Evolutionary conservation across 2,113 vertebrate species (phyloP), one percentile per base, ranked within the genome.

Genomic region (Pongo pygmaeus): DNA sequence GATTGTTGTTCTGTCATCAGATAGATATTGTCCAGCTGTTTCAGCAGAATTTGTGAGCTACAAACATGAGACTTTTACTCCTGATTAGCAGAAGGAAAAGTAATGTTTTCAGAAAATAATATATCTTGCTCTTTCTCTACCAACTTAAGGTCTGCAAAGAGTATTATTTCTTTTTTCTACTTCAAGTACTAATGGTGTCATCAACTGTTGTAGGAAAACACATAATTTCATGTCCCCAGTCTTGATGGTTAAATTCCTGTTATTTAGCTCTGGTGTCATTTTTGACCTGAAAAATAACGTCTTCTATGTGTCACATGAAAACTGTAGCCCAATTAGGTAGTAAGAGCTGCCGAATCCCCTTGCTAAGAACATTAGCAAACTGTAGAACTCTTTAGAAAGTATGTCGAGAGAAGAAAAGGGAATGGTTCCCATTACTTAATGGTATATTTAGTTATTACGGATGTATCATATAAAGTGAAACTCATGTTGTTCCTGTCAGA

Each of bases 171-270:
- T 74, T 92, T 93, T 72, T 80, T 61, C 55, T 79, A 89, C 22
- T 55, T 50, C 72, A 87, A 23, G 55, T 77, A 84, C 43, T 72
- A 92, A 75, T 61, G 30, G 77, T 69, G 16, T 79, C 48, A 89
- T 89, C 84, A 85, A 48, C 30, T 81, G 8, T 81, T 90, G 12
- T 8, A 89, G 74, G 74, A 92, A 95, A 96, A 96, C 89, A 70
- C 48, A 40, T 32, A 94, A 78, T 43, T 86, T 69, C 25, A 46
- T 3, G 20, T 91, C 61, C 64, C 43, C 13, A 35, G 9, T 89
- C 72, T 64, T 86, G n/a, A 94, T 40, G 70, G 48, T 48, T 77
- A 96, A 70, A 70, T 90, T 17, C 23, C 57, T 90, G 50, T 92
- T 92, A 50, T 81, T 92, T 92, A 94, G 59, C 72, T 52, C 17